Base-by-base conservation (phyloP, 2,113 vertebrate species). In the Maccullochella peelii region DNA sequence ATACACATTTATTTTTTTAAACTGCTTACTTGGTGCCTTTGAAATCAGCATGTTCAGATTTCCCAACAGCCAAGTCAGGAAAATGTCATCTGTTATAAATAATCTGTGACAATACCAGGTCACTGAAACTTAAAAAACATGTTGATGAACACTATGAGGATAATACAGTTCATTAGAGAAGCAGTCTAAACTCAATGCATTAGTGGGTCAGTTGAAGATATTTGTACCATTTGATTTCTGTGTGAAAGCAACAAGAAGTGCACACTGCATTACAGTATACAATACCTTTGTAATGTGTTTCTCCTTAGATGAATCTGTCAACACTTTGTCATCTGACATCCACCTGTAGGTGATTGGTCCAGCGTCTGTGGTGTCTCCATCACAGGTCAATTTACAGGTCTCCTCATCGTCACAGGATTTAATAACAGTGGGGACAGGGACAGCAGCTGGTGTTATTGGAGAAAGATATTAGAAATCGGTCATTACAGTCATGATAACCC, bases 301-400 rank as follows among this genome's bases (percentile, higher is more conserved):
- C 1, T 7, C 36, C 44, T 5, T 57, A 1, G 23, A 1, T 18
- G 20, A 0, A 14, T 0, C 1, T 0, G 0, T 0, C 25, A 1
- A 0, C 23, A 0, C 10, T 0, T 1, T 8, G 33, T 0, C 1
- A 0, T 11, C 25, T 2, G 9, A 6, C 1, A 0, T 85, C 93
- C 93, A 94, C 0, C 0, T 49, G 71, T 84, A 92, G 8, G 0
- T 82, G 58, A 90, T 59, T 0, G 20, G 55, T 11, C 15, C 50
- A 0, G 49, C 65, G 0, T 3, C 57, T 4, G n/a, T 2, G 0
- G 49, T 73, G 67, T 77, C 1, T 25, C 70, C 90, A 0, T 71
- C 52, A 20, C 93, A 94, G 52, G 15, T 87, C 78, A 94, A 23
- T 7, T 0, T 5, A 20, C 89, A 93, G 7, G 1, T 71, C 27